Evolutionary conservation across 2,888 invertebrate genomes (phyloP).

Genomic region (Drosophila testacea): DNA sequence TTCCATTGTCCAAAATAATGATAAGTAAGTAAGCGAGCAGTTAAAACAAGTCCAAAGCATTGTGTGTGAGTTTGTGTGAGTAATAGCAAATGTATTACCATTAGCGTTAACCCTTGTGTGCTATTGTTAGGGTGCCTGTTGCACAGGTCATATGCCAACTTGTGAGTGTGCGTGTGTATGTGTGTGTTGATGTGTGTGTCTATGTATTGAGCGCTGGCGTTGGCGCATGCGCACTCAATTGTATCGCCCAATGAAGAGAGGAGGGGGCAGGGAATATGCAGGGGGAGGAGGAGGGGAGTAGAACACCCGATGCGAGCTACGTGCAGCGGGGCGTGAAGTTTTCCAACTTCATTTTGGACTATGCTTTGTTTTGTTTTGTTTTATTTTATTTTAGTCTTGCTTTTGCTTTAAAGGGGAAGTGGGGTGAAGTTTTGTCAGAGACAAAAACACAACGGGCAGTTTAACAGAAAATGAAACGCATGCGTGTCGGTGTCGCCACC

Average conservation of each 20-base stretch:
- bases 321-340: slow-evolving; percentile 70
- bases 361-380: slow-evolving; percentile 60
- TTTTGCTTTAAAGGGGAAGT: slow-evolving; percentile 8
- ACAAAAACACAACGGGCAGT: slow-evolving; percentile 48
- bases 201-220: slow-evolving; percentile 34
- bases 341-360: slow-evolving; percentile 70
- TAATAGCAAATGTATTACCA: slow-evolving; percentile 44
- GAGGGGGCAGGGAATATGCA: not conserved
- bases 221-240: slow-evolving; percentile 69
- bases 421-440: slow-evolving; percentile 39
- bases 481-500: slow-evolving; percentile 77
- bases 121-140: slow-evolving; percentile 32
- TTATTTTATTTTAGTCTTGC: slow-evolving; percentile 32
- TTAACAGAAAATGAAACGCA: slow-evolving; percentile 62
- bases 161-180: not conserved
- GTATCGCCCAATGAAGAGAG: slow-evolving; percentile 43
- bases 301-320: slow-evolving; percentile 64
- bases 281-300: slow-evolving; percentile 11
- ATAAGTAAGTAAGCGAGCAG: slow-evolving; percentile 44
- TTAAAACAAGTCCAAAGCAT: slow-evolving; percentile 53
- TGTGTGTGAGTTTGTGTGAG: slow-evolving; percentile 29
- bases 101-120: slow-evolving; percentile 54
- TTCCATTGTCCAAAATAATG: slow-evolving; percentile 51
- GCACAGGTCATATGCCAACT: slow-evolving; percentile 42
- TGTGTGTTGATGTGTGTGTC: slow-evolving; percentile 1